phyloP scores from a whole-genome alignment of 2,113 vertebrate genomes.

The Neolamprologus sp. region DNA sequence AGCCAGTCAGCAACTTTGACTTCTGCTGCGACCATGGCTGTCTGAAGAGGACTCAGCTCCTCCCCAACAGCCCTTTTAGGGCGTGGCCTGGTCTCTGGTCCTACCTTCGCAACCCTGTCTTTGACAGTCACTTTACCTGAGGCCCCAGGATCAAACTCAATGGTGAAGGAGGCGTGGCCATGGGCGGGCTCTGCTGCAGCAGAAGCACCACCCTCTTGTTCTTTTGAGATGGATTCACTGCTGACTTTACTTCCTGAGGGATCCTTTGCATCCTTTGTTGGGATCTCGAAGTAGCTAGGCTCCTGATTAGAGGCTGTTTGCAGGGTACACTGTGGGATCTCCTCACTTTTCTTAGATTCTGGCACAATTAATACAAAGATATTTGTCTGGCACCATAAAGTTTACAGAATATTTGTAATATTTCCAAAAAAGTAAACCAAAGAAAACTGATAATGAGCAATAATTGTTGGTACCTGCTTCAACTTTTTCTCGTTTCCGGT shows the following conservation, averaged over 20 bases:
- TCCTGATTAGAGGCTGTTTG: constrained; percentile 76
- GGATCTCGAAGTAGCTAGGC: constrained; percentile 96
- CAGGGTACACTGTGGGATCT: constrained; percentile 67
- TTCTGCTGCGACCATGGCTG: constrained; percentile 90
- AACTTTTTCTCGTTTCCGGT: constrained; percentile 67
- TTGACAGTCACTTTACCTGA: constrained; percentile 87
- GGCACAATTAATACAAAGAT: not conserved
- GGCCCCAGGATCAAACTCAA: constrained; percentile 87
- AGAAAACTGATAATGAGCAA: not conserved
- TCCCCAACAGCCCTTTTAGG: constrained; percentile 79
- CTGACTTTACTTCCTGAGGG: constrained; percentile 65
- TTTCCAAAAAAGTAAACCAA: not conserved
- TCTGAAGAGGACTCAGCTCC: constrained; percentile 87
- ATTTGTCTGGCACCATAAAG: not conserved
- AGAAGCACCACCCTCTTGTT: constrained; percentile 67
- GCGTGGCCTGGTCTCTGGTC: constrained; percentile 82
- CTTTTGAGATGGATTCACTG: constrained; percentile 77
- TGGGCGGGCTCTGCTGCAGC: constrained; percentile 66
- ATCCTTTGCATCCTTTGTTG: constrained; percentile 78
- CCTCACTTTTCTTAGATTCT: constrained; percentile 55
- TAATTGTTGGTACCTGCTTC: constrained; percentile 62
- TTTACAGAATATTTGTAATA: not conserved
- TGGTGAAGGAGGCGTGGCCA: constrained; percentile 94
- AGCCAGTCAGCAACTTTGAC: constrained; percentile 97
- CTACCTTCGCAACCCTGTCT: constrained; percentile 83